Base-by-base conservation (phyloP, 1,140 invertebrate genomes). In the Diuraphis noxia region DNA sequence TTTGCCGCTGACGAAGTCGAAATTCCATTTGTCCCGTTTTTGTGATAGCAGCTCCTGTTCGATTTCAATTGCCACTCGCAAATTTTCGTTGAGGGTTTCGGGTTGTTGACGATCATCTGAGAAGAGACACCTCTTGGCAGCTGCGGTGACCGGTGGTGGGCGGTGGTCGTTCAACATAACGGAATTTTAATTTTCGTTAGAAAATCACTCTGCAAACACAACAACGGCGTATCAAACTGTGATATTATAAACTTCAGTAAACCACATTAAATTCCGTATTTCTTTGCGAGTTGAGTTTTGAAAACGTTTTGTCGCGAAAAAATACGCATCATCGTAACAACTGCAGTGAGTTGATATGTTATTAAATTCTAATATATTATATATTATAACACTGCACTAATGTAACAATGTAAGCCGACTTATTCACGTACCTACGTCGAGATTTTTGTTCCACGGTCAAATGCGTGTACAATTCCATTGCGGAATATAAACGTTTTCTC, bases 1-100 rank as follows among this genome's bases (percentile, higher is more conserved):
- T 5, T 25, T 56, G 4, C 77, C 88, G 34, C 25, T 34, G 72
- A 90, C 10, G 23, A 90, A 90, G 81, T 90, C 63, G 41, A 90
- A 90, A 81, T 23, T 30, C 88, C 88, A 81, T 81, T 30, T 72
- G 7, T 90, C 63, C 4, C 34, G 40, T 79, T 90, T 81, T 34
- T 3, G 41, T 7, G n/a, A 9, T 3, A 81, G 72, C 1, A 49
- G 2, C 43, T 79, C 41, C 17, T 19, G 63, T 77, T 79, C 88
- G 41, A 79, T 36, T 36, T 46, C 21, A 21, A 17, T 90, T 23
- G 77, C 63, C 23, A 46, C 23, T 13, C 2, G 4, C 30, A 89
- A 9, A 40, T 34, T 7, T 1, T 79, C 72, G n/a, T 63, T 3
- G 8, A 9, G 9, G 38, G 41, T 19, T 77, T 41, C 21, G 19